phyloP scores from a whole-genome alignment of 2,797 vertebrate species.

The Neomorphus geoffroyi region DNA sequence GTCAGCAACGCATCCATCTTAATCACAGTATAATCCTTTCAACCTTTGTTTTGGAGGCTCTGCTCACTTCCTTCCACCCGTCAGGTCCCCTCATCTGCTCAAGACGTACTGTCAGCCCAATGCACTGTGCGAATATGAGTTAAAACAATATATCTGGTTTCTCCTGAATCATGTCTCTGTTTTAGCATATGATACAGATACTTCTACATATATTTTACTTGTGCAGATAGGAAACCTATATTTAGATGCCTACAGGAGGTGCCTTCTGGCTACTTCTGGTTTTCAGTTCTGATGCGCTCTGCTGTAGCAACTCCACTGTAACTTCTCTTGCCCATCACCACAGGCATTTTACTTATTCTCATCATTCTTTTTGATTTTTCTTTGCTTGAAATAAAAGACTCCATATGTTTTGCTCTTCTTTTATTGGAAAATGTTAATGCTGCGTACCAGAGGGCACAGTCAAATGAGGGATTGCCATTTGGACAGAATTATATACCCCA shows the following conservation, averaged over 20 bases:
- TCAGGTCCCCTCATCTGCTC: not conserved
- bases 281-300: not conserved
- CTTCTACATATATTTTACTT: not conserved
- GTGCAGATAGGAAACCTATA: not conserved
- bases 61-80: not conserved
- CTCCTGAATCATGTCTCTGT: not conserved
- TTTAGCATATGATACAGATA: fast-evolving
- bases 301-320: not conserved
- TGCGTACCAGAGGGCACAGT: constrained; percentile 29
- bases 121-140: not conserved
- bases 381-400: constrained; percentile 28
- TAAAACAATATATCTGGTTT: not conserved
- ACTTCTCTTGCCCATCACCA: not conserved
- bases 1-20: constrained; percentile 47
- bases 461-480: constrained; percentile 1
- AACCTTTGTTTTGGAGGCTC: not conserved
- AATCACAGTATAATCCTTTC: constrained; percentile 20
- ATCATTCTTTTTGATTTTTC: constrained; percentile 25
- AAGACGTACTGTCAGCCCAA: not conserved
- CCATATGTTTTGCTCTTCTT: constrained; percentile 25
- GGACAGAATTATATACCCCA: constrained; percentile 7
- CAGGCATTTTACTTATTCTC: constrained; percentile 9
- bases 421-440: constrained; percentile 19
- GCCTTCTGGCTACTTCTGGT: not conserved
- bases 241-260: not conserved